phyloP scores from a whole-genome alignment of 1,140 invertebrate genomes.

The Lepidurus arcticus region DNA sequence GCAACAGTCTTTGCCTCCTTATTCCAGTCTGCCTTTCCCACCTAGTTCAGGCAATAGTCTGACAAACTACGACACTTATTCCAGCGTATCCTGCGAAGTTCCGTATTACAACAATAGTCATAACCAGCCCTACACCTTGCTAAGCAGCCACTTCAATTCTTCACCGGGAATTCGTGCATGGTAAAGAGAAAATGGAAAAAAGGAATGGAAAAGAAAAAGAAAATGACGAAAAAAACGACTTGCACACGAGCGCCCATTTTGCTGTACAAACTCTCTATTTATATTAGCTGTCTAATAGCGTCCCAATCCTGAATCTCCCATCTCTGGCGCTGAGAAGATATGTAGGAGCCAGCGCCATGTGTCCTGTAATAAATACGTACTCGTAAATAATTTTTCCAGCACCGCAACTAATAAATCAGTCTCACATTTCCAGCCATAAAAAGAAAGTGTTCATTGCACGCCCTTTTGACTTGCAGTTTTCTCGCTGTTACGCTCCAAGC shows the following conservation, averaged over 20 bases:
- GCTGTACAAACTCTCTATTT: not conserved
- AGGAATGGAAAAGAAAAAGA: not conserved
- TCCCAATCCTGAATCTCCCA: not conserved
- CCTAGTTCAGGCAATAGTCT: not conserved
- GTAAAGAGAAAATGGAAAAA: not conserved
- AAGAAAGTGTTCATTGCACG: too few species aligned
- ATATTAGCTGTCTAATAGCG: conserved; percentile 22
- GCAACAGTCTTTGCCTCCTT: conserved; percentile 1
- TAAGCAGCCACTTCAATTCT: conserved; percentile 32
- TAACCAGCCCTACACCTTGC: conserved; percentile 24
- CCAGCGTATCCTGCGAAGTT: not conserved
- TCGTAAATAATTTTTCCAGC: conserved; percentile 15
- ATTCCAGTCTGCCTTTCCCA: conserved; percentile 11
- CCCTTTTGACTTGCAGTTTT: not conserved
- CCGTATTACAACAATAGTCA: conserved; percentile 1
- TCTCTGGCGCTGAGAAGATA: not conserved
- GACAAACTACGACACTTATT: not conserved
- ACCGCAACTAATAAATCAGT: conserved; percentile 1
- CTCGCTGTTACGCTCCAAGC: not conserved
- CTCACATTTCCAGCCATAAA: not conserved
- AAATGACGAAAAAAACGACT: not conserved
- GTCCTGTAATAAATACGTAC: conserved; percentile 14
- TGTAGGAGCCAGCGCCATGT: not conserved
- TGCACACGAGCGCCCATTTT: not conserved
- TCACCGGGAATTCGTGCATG: conserved; percentile 36